Conservation (phyloP, 2,113 vertebrate species). For the Chauna torquata region DNA sequence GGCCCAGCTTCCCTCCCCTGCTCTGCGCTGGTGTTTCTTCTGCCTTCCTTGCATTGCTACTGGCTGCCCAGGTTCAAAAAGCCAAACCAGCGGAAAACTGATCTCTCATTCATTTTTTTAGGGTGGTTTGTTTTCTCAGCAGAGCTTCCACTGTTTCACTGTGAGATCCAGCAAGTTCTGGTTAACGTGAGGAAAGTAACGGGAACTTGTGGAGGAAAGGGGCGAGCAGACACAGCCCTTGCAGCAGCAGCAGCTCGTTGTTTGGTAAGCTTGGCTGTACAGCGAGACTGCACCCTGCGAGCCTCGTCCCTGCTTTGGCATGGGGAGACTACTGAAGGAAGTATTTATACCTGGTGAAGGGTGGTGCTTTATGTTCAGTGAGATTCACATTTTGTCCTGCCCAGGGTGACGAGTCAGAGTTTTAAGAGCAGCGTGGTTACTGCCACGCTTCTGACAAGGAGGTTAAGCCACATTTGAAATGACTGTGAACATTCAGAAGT, state of each 20-base stretch:
- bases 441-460: not conserved
- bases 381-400: not conserved
- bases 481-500: not conserved
- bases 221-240: accelerated
- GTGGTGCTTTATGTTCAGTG: accelerated
- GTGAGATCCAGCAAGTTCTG: not conserved
- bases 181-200: not conserved
- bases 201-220: not conserved
- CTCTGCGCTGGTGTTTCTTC: not conserved
- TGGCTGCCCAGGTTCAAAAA: not conserved
- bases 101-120: not conserved
- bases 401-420: not conserved
- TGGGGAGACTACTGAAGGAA: accelerated
- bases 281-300: not conserved
- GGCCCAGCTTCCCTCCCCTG: not conserved
- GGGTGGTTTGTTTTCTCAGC: not conserved
- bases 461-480: not conserved
- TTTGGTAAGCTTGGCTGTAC: not conserved
- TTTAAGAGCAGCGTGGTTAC: not conserved
- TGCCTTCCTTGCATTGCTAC: not conserved
- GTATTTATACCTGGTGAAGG: not conserved
- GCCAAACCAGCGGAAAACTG: not conserved
- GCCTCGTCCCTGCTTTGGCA: not conserved
- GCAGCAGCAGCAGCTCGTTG: accelerated
- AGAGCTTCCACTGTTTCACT: not conserved